phyloP scores from a whole-genome alignment of 1,140 invertebrate genomes.

The Drosophila pseudoananassae region DNA sequence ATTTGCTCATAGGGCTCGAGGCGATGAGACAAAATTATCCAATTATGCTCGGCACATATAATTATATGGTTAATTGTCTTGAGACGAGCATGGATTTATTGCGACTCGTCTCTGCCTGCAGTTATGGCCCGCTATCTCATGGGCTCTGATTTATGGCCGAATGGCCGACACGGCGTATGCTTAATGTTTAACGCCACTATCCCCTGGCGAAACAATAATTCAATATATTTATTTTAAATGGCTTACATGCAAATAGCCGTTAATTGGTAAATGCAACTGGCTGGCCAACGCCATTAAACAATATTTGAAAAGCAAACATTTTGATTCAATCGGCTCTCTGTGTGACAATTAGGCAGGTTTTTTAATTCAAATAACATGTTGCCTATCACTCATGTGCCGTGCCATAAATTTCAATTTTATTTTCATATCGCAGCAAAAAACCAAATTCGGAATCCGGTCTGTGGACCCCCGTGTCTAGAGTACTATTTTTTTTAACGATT shows the following conservation, averaged over 20 bases:
- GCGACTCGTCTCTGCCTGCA: conserved; percentile 14
- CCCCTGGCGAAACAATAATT: conserved; percentile 15
- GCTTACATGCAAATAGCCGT: conserved; percentile 42
- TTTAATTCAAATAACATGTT: conserved; percentile 56
- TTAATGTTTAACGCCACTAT: conserved; percentile 4
- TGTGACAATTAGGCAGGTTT: conserved; percentile 29
- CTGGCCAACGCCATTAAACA: conserved; percentile 35
- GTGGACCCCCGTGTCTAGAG: not conserved
- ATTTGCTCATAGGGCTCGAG: conserved; percentile 45
- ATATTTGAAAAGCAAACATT: conserved; percentile 13
- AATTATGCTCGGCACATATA: conserved; percentile 49
- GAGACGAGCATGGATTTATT: conserved; percentile 47
- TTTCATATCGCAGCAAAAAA: conserved; percentile 13
- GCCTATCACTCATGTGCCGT: conserved; percentile 28
- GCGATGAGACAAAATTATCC: conserved; percentile 48
- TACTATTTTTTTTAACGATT: conserved; percentile 30
- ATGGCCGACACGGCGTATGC: conserved; percentile 24
- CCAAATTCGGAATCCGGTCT: conserved; percentile 28
- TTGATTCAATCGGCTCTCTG: conserved; percentile 24
- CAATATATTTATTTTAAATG: conserved; percentile 45
- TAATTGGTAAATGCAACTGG: conserved; percentile 39
- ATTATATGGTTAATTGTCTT: conserved; percentile 64
- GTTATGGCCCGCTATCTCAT: conserved; percentile 19
- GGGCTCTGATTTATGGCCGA: conserved; percentile 32
- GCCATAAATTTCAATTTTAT: conserved; percentile 46